Evolutionary conservation across 2,797 vertebrate genomes (phyloP).

Genomic region (Syngnathus rostellatus): DNA sequence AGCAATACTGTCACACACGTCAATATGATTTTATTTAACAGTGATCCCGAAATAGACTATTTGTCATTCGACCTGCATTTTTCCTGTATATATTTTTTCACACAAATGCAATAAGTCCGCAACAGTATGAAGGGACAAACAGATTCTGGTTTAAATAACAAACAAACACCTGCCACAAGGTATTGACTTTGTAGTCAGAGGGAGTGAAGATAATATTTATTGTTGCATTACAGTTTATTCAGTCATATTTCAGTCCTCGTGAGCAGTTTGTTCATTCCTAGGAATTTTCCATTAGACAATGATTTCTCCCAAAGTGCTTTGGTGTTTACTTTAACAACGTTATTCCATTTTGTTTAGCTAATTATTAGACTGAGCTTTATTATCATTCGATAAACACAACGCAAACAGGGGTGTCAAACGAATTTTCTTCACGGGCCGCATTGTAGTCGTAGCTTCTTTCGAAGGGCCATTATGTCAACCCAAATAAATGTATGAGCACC

Average conservation of each 20-base stretch:
- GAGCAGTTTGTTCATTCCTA: background rate
- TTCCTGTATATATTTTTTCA: background rate
- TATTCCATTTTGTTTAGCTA: no score
- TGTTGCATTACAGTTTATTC: background rate
- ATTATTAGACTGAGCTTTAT: no score
- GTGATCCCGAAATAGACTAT: constrained; percentile 2
- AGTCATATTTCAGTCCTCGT: background rate
- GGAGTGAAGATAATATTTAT: background rate
- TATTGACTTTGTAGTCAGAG: background rate
- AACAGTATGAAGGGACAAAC: background rate
- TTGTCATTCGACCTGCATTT: background rate
- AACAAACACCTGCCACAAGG: background rate
- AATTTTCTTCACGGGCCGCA: no score
- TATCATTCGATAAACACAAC: no score
- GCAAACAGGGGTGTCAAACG: no score
- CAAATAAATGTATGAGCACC: no score
- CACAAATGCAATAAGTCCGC: constrained; percentile 2
- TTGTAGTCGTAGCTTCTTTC: no score
- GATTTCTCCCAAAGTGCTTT: no score
- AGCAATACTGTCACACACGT: background rate
- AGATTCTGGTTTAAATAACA: background rate
- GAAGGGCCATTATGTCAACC: no score
- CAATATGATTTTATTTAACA: background rate
- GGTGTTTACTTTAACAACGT: no score
- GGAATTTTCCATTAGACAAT: no score